Evolutionary conservation across 2,797 vertebrate genomes (phyloP).

Genomic region (Labeo calbasu): DNA sequence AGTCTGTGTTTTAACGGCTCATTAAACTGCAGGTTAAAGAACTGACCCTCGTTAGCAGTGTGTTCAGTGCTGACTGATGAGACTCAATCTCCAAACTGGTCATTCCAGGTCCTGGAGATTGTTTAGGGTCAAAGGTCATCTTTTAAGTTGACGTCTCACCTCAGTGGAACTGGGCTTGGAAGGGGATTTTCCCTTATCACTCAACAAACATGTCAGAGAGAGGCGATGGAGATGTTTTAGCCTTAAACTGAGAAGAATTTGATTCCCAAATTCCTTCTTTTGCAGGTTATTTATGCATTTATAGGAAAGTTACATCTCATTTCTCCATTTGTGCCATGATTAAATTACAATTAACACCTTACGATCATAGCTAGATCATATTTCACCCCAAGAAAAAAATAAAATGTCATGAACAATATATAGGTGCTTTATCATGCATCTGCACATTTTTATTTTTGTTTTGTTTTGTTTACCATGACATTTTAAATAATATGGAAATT

Average conservation of each 20-base stretch:
- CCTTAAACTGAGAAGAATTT: not conserved
- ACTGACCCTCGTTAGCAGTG: constrained; percentile 36
- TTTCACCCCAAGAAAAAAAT: not conserved
- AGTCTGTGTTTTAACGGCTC: not conserved
- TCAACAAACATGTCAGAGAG: constrained; percentile 41
- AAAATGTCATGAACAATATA: not conserved
- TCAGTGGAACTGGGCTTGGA: not conserved
- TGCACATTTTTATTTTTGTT: not conserved
- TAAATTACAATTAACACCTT: not conserved
- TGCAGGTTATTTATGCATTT: not conserved
- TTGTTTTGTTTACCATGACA: no score
- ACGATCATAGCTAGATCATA: not conserved
- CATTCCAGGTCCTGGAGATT: constrained; percentile 38
- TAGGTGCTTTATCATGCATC: not conserved
- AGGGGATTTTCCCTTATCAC: constrained; percentile 15
- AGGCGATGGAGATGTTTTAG: constrained; percentile 16
- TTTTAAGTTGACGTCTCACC: constrained; percentile 47
- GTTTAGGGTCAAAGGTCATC: constrained; percentile 50
- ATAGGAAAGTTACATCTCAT: not conserved
- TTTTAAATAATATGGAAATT: no score
- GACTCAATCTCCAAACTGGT: constrained; percentile 2
- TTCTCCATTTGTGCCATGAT: not conserved
- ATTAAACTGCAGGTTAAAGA: constrained; percentile 44
- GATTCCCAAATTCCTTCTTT: not conserved
- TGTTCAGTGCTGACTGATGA: constrained; percentile 46